Evolutionary conservation across 2,113 vertebrate genomes (phyloP).

Genomic region (Lycocorax pyrrhopterus): DNA sequence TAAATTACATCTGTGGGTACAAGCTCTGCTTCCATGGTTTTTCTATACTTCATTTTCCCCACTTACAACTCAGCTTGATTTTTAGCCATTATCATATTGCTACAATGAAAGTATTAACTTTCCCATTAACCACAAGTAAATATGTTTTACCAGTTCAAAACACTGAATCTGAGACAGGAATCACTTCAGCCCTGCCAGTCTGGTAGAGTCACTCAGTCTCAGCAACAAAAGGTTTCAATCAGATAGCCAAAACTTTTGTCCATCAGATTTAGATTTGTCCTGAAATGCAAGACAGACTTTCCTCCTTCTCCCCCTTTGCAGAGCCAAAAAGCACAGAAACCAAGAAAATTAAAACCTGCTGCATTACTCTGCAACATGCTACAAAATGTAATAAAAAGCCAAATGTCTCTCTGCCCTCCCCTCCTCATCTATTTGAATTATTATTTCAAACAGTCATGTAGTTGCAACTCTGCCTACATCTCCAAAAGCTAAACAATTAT

Average conservation of each 20-base stretch:
- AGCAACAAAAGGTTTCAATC: slow-evolving; percentile 44
- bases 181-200: neutral
- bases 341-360: slow-evolving; percentile 60
- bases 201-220: neutral
- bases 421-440: neutral
- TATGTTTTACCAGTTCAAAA: neutral
- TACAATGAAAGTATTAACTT: neutral
- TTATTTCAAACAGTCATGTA: slow-evolving; percentile 24
- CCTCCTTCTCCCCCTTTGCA: neutral
- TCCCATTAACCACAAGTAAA: neutral
- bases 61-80: neutral
- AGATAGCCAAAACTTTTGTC: slow-evolving; percentile 24
- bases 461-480: slow-evolving; percentile 46
- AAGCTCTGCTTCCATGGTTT: neutral
- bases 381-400: slow-evolving; percentile 25
- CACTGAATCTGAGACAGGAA: neutral
- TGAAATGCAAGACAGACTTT: slow-evolving; percentile 56
- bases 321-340: slow-evolving; percentile 36
- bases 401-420: slow-evolving; percentile 9
- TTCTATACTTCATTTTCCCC: neutral
- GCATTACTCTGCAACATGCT: slow-evolving; percentile 34
- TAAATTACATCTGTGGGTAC: neutral
- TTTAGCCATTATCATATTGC: neutral
- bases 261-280: slow-evolving; percentile 49
- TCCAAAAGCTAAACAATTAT: slow-evolving; percentile 45